Conservation (phyloP, 2,888 invertebrate species). For the Rhagium mordax region DNA sequence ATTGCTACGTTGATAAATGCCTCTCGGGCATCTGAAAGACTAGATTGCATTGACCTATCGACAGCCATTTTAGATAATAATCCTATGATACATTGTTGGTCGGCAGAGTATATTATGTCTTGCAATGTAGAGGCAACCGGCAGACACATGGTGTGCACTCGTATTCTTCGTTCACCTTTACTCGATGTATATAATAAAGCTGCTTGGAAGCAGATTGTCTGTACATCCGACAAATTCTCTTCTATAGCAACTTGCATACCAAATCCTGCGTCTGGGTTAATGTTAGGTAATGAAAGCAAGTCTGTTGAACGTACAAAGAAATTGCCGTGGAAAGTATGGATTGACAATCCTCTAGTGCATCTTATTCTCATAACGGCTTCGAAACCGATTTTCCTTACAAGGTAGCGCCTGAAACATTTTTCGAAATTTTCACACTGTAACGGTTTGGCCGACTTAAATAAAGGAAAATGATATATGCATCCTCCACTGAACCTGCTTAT, state of each 20-base stretch:
- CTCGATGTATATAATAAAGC: constrained; percentile 97
- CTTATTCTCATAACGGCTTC: constrained; percentile 98
- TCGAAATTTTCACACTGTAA: constrained; percentile 84
- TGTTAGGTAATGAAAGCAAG: constrained; percentile 94
- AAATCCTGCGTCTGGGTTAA: constrained; percentile 98
- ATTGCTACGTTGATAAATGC: constrained; percentile 96
- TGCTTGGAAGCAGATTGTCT: constrained; percentile 96
- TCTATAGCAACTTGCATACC: constrained; percentile 98
- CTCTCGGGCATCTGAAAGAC: constrained; percentile 93
- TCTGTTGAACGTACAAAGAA: constrained; percentile 99
- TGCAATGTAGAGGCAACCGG: constrained; percentile 89
- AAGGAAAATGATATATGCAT: constrained; percentile 91
- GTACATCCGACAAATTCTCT: constrained; percentile 88
- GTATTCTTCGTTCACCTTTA: constrained; percentile 93
- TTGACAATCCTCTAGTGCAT: constrained; percentile 93
- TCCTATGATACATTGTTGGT: constrained; percentile 94
- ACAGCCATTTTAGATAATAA: constrained; percentile 98
- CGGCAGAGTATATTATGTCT: constrained; percentile 91
- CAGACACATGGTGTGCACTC: constrained; percentile 97
- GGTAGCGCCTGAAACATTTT: constrained; percentile 86
- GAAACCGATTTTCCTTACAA: constrained; percentile 97
- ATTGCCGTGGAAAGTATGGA: constrained; percentile 99
- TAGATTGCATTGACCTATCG: constrained; percentile 89
- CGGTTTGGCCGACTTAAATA: constrained; percentile 82
- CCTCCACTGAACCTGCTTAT: constrained; percentile 94